Evolutionary conservation across 1,140 invertebrate genomes (phyloP).

Genomic region (Holcopasites calliopsidis): DNA sequence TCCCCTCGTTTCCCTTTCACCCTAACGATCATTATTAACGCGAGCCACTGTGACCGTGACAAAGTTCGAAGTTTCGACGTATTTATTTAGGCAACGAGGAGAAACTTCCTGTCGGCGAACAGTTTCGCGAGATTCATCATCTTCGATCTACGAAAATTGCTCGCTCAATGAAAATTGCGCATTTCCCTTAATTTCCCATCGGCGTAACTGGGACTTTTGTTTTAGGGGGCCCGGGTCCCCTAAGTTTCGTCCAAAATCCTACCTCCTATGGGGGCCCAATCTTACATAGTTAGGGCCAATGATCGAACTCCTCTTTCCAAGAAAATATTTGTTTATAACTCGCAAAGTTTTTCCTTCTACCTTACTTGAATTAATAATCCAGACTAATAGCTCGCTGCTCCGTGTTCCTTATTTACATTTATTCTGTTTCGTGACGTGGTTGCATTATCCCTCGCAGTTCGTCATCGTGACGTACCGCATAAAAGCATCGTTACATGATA

Average conservation of each 20-base stretch:
- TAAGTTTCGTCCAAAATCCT: too few species aligned
- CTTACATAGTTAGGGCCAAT: too few species aligned
- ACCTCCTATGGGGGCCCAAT: too few species aligned
- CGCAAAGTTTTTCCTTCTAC: not conserved
- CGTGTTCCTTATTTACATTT: slow-evolving; percentile 21
- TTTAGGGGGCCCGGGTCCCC: too few species aligned
- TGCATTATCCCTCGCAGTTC: slow-evolving; percentile 14
- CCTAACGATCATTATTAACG: not conserved
- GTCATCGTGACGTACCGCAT: slow-evolving; percentile 22
- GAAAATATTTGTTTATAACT: not conserved
- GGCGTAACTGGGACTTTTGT: too few species aligned
- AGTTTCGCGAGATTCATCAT: not conserved
- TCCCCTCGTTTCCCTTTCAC: too few species aligned
- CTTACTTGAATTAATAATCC: slow-evolving; percentile 17
- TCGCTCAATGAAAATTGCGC: too few species aligned
- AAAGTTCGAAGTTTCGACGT: not conserved
- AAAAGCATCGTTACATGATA: slow-evolving; percentile 45
- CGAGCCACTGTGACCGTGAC: not conserved
- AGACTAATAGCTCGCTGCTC: not conserved
- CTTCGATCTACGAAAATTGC: not conserved
- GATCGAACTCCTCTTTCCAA: not conserved
- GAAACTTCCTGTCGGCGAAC: slow-evolving; percentile 5
- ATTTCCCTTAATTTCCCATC: too few species aligned
- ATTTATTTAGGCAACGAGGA: slow-evolving; percentile 9
- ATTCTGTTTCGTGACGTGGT: not conserved